phyloP scores from a whole-genome alignment of 2,888 invertebrate species.

The Campopleginae sp. region DNA sequence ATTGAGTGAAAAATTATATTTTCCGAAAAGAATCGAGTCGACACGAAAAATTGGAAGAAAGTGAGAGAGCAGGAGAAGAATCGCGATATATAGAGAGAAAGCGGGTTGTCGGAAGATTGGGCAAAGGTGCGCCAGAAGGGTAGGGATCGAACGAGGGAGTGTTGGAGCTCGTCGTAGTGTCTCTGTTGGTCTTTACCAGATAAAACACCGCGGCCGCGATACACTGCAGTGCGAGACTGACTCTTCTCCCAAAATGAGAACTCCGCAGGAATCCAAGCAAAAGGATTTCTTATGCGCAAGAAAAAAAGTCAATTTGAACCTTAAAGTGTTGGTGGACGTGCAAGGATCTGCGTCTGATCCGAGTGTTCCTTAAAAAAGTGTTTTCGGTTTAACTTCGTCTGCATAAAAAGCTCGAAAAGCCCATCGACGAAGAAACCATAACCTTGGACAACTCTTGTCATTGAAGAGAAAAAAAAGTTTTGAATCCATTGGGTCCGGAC shows the following conservation, averaged over 20 bases:
- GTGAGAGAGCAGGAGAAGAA: slow-evolving; percentile 52
- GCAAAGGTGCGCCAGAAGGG: slow-evolving; percentile 69
- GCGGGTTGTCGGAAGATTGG: slow-evolving; percentile 73
- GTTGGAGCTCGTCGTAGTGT: slow-evolving; percentile 27
- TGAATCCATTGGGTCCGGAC: not conserved
- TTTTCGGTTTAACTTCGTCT: not conserved
- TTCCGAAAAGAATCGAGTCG: slow-evolving; percentile 10
- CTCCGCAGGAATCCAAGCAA: not conserved
- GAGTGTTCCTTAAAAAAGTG: not conserved
- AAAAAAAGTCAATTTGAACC: not conserved
- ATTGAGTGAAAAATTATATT: slow-evolving; percentile 15
- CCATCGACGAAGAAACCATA: not conserved
- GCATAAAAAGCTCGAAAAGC: not conserved
- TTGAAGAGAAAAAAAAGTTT: not conserved
- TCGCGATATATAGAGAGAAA: not conserved
- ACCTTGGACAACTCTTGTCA: not conserved
- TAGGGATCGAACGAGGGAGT: slow-evolving; percentile 41
- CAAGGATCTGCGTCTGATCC: not conserved
- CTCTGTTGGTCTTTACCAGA: slow-evolving; percentile 42
- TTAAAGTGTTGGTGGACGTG: not conserved
- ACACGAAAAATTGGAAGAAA: slow-evolving; percentile 51
- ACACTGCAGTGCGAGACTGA: slow-evolving; percentile 80
- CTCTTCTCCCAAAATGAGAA: slow-evolving; percentile 71
- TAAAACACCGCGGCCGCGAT: slow-evolving; percentile 76
- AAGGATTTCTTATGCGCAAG: not conserved